Conservation (phyloP, 2,113 vertebrate genomes). For the Pao palembangensis region DNA sequence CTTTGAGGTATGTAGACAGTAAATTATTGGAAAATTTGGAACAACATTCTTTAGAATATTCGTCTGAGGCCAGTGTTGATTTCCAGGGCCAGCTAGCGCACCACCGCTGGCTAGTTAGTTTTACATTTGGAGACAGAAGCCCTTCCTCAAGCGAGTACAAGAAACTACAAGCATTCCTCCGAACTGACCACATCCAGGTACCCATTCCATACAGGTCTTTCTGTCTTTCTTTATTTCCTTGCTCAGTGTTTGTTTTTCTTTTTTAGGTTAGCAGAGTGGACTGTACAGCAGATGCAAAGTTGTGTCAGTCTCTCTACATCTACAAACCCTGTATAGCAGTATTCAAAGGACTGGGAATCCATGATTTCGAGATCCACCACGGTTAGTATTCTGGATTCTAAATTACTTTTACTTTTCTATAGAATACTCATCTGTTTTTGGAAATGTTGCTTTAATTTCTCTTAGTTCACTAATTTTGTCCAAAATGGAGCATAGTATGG, state of each 20-base stretch:
- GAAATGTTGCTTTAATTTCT: neutral
- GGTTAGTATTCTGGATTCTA: slow-evolving; percentile 72
- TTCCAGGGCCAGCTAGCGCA: slow-evolving; percentile 82
- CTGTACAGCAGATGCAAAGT: slow-evolving; percentile 75
- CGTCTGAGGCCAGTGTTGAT: neutral
- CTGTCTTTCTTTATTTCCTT: neutral
- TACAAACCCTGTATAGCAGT: slow-evolving; percentile 86
- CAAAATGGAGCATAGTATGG: too few species aligned
- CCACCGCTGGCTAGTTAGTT: slow-evolving; percentile 93
- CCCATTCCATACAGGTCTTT: neutral
- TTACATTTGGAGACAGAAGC: slow-evolving; percentile 81
- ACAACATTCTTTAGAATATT: neutral
- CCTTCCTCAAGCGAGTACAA: slow-evolving; percentile 82
- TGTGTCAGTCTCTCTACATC: slow-evolving; percentile 87
- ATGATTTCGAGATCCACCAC: slow-evolving; percentile 94
- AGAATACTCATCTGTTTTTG: neutral
- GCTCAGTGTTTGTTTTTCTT: slow-evolving; percentile 24
- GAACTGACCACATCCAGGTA: slow-evolving; percentile 90
- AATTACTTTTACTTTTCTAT: neutral
- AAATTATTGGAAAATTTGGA: neutral
- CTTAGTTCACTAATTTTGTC: neutral
- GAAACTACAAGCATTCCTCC: slow-evolving; percentile 86
- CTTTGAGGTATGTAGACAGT: slow-evolving; percentile 73
- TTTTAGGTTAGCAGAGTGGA: slow-evolving; percentile 88
- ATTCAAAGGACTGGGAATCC: slow-evolving; percentile 92